A percentile compares a stretch with the other conserved stretches of the same genome.
Evolutionary conservation across 2,113 vertebrate species (phyloP).

Genomic region (Callopanchax toddi): DNA sequence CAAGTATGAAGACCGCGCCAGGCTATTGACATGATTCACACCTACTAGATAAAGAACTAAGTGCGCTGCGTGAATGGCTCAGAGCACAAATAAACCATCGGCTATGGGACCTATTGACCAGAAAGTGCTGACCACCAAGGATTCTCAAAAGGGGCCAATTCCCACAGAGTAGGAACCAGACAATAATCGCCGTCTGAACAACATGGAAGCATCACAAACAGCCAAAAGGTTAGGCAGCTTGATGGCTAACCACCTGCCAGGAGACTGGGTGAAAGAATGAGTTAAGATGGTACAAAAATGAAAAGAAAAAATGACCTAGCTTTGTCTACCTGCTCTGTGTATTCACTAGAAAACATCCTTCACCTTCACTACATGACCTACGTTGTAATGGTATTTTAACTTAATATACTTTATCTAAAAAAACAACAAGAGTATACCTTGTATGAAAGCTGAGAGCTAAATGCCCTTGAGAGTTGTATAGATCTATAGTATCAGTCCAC

Average conservation of each 20-base stretch:
- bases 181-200: background rate
- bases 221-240: background rate
- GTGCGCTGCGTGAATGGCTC: background rate
- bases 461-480: conserved; percentile 34
- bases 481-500: conserved; percentile 21
- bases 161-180: background rate
- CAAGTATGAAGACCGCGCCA: background rate
- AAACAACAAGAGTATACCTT: background rate
- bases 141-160: background rate
- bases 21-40: too few species aligned
- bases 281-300: background rate
- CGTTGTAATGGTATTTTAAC: conserved; percentile 8
- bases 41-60: background rate
- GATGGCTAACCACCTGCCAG: too few species aligned
- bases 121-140: background rate
- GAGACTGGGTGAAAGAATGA: background rate
- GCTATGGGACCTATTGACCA: background rate
- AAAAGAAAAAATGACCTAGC: too few species aligned
- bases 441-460: conserved; percentile 37
- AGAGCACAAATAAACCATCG: background rate
- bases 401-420: conserved; percentile 17
- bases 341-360: background rate
- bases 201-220: background rate
- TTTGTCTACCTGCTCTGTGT: too few species aligned
- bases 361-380: conserved; percentile 15